These are phyloP conservation scores for Molossus molossus DNA, from an alignment of 2,797 vertebrate species.

Conservation along the genomic window DNA sequence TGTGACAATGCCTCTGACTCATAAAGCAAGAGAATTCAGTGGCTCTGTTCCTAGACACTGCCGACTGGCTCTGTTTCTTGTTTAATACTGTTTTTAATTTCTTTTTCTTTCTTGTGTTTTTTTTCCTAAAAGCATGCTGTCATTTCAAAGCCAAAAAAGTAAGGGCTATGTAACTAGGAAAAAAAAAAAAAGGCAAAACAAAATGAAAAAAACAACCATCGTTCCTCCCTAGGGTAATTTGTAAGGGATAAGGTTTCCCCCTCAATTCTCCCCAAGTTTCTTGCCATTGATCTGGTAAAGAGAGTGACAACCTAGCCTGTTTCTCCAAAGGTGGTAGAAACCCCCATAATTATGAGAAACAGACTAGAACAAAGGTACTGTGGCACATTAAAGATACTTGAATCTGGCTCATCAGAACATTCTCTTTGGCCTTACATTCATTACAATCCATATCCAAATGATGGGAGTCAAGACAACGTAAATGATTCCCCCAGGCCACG, in stretches of 20 bases:
- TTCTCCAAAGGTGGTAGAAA: constrained; percentile 67
- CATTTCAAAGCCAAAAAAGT: constrained; percentile 75
- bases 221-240: constrained; percentile 74
- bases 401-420: constrained; percentile 29
- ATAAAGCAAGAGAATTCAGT: constrained; percentile 76
- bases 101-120: constrained; percentile 77
- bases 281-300: constrained; percentile 57
- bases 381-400: neutral
- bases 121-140: constrained; percentile 72
- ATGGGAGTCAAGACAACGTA: neutral
- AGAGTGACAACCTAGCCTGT: constrained; percentile 37
- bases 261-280: constrained; percentile 67
- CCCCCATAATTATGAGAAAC: constrained; percentile 38
- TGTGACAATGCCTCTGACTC: constrained; percentile 72
- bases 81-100: constrained; percentile 80
- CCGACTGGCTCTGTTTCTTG: constrained; percentile 75
- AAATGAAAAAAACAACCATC: neutral
- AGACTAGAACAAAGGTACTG: constrained; percentile 11
- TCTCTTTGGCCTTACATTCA: constrained; percentile 27
- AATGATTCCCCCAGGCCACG: neutral
- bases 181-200: neutral
- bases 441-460: neutral
- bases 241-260: constrained; percentile 72
- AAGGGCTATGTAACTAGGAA: constrained; percentile 74
- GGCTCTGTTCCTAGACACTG: constrained; percentile 80